phyloP scores from a whole-genome alignment of 2,888 invertebrate genomes.

The Plebejus anna region DNA sequence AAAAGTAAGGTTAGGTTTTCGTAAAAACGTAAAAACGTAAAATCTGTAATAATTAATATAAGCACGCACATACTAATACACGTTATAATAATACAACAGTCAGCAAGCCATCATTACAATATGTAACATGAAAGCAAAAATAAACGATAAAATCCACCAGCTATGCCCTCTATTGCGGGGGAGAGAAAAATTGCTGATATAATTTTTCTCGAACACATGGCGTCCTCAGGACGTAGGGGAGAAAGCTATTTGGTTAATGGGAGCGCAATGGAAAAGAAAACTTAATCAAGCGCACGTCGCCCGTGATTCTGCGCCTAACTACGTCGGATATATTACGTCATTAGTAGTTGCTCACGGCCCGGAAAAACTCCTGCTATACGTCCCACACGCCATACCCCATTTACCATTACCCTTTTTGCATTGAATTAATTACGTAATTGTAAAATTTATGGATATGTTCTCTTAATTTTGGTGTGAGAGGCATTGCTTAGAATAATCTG shows the following conservation, averaged over 20 bases:
- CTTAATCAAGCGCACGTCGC: conserved; percentile 74
- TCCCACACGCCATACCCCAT: conserved; percentile 42
- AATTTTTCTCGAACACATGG: conserved; percentile 68
- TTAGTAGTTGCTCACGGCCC: conserved; percentile 1
- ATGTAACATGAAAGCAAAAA: conserved; percentile 21
- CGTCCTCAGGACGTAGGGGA: conserved; percentile 58
- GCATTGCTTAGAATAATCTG: not conserved
- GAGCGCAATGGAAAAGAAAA: conserved; percentile 73
- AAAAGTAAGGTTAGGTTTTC: too few relatives aligned
- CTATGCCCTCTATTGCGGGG: conserved; percentile 34
- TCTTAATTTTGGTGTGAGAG: not conserved
- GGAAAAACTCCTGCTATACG: conserved; percentile 37
- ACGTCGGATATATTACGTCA: conserved; percentile 50
- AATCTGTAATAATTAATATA: not conserved
- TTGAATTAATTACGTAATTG: conserved; percentile 15
- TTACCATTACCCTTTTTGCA: conserved; percentile 44
- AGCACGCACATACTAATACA: not conserved
- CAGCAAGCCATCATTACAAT: conserved; percentile 43
- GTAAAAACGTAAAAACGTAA: too few relatives aligned
- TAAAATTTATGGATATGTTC: not conserved
- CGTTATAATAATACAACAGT: not conserved
- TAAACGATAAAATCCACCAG: conserved; percentile 31
- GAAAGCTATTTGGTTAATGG: conserved; percentile 75
- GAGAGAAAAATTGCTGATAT: conserved; percentile 67
- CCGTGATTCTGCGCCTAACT: conserved; percentile 74